Base-by-base conservation (phyloP, 2,797 vertebrate species). In the Polyboroides typus region DNA sequence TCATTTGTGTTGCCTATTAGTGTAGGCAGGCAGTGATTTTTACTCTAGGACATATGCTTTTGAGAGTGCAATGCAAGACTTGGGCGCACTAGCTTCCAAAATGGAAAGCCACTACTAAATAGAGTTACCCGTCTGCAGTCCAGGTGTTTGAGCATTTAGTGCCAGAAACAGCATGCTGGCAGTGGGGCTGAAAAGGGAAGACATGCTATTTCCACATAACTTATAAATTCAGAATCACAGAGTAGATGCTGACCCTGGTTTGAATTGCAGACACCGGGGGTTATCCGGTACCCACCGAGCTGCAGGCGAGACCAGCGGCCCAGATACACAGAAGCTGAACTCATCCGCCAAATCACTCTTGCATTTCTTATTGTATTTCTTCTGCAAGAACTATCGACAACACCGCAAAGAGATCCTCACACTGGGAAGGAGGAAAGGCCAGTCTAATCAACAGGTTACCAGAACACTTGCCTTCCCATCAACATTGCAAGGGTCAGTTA, bases 401-500 rank as follows among this genome's bases (percentile, higher is more conserved):
- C 4, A 4, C 36, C 16, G 16, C 1, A 3, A 70, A 25, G 31
- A 78, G 20, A 47, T 56, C 42, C 66, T 74, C 50, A 4, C 0
- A 3, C 6, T 14, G 29, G 38, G 15, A 36, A 47, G 34, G 38
- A 75, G 22, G 63, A 63, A 63, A 12, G 4, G 40, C 34, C 58
- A 36, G 31, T 11, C 58, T 36, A 36, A n/a, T 16, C 75, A 81
- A 52, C 11, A 59, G 25, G 9, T 26, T 29, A 59, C 20, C 12
- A 29, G 36, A 44, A 89, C 12, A 16, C 6, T 3, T 36, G 9
- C 16, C 33, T 60, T 66, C 42, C 52, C 90, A 29, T 16, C 4
- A 0, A 22, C 1, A 1, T 2, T 31, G 44, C 53, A 76, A 55
- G 29, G 7, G 29, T 53, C 42, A 48, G 59, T 33, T 47, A 22